Evolutionary conservation across 2,113 vertebrate genomes (phyloP).

Genomic region (Zingel zingel): DNA sequence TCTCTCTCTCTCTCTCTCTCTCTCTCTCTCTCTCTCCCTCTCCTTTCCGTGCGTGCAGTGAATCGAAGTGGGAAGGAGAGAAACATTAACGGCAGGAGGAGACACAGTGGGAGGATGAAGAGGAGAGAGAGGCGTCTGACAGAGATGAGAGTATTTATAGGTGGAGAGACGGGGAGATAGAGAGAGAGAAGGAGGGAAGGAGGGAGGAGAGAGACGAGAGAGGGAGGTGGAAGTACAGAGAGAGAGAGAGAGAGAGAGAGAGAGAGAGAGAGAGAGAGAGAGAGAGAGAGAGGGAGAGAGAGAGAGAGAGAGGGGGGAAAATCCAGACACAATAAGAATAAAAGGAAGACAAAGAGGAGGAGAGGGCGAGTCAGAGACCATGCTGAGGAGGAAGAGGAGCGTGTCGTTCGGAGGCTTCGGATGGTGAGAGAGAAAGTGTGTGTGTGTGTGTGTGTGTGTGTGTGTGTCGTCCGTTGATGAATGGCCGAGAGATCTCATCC

Average conservation of each 20-base stretch:
- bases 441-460: slow-evolving; percentile 4
- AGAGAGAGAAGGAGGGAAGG: neutral
- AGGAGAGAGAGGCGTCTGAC: slow-evolving; percentile 34
- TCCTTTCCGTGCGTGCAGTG: slow-evolving; percentile 30
- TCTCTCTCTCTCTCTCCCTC: slow-evolving; percentile 16
- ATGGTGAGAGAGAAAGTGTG: slow-evolving; percentile 64
- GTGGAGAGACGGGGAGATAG: slow-evolving; percentile 61
- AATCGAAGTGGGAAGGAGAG: slow-evolving; percentile 52
- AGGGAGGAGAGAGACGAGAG: slow-evolving; percentile 7
- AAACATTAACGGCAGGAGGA: slow-evolving; percentile 62
- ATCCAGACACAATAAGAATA: slow-evolving; percentile 71
- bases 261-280: neutral
- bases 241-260: slow-evolving; percentile 62
- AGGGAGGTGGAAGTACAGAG: neutral
- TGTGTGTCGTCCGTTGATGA: slow-evolving; percentile 12
- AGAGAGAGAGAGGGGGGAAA: slow-evolving; percentile 32
- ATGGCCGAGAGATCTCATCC: slow-evolving; percentile 4
- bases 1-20: no score
- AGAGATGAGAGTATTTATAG: slow-evolving; percentile 72
- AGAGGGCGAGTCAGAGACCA: slow-evolving; percentile 50
- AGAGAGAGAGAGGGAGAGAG: slow-evolving; percentile 34
- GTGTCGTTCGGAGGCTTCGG: slow-evolving; percentile 81
- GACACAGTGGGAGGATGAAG: slow-evolving; percentile 30
- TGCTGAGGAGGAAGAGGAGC: slow-evolving; percentile 83
- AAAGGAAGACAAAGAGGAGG: slow-evolving; percentile 61